phyloP scores from a whole-genome alignment of 2,113 vertebrate genomes.

The Heterocephalus glaber region DNA sequence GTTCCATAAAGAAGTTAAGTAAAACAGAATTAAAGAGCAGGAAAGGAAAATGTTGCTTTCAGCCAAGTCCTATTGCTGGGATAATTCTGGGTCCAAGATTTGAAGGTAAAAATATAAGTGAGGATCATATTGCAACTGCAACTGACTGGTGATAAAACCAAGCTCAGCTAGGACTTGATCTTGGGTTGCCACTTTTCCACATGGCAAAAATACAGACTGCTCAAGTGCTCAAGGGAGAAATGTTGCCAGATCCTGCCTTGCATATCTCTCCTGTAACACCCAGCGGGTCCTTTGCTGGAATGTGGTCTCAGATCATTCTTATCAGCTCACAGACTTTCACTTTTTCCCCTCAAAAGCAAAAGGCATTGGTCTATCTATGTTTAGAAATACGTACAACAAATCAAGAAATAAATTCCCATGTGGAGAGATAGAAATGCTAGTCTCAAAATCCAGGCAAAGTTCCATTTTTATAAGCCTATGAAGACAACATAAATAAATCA shows the following conservation, averaged over 20 bases:
- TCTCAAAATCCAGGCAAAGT: slow-evolving; percentile 61
- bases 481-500: slow-evolving; percentile 68
- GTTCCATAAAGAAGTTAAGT: slow-evolving; percentile 42
- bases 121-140: neutral
- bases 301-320: neutral
- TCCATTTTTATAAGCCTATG: slow-evolving; percentile 48
- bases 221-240: neutral
- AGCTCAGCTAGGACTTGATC: neutral
- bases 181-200: neutral
- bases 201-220: neutral
- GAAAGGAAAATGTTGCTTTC: slow-evolving; percentile 1
- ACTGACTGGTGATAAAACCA: neutral
- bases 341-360: neutral
- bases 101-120: slow-evolving; percentile 45
- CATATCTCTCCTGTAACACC: neutral
- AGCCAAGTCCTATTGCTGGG: slow-evolving; percentile 46
- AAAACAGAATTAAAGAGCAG: neutral
- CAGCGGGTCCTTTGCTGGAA: neutral
- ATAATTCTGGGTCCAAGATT: slow-evolving; percentile 46
- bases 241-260: neutral
- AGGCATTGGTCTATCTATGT: slow-evolving; percentile 30
- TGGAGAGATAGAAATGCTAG: slow-evolving; percentile 49
- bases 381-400: slow-evolving; percentile 47
- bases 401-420: slow-evolving; percentile 49
- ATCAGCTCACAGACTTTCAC: neutral